Conservation (phyloP, 2,113 vertebrate species). For the Phalacrocorax aristotelis region DNA sequence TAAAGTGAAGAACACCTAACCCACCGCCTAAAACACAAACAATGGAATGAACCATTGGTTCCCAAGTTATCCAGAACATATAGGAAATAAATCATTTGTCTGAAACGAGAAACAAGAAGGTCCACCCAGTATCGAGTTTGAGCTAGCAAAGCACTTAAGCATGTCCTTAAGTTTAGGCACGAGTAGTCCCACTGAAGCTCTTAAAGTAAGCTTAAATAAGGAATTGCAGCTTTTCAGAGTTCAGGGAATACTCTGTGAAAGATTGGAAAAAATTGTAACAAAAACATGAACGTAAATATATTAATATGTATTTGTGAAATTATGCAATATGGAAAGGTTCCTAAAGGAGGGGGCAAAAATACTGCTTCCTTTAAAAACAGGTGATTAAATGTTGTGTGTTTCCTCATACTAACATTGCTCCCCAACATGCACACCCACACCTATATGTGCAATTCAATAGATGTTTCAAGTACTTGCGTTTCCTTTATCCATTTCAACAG, state of each 20-base stretch:
- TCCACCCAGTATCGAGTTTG: background rate
- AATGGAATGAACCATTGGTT: background rate
- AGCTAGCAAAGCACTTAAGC: slow-evolving; percentile 7
- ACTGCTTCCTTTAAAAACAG: background rate
- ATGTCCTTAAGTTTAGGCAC: background rate
- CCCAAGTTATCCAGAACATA: background rate
- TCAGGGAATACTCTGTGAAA: background rate
- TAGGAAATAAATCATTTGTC: background rate
- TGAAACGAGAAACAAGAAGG: slow-evolving; percentile 32
- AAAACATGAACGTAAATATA: background rate
- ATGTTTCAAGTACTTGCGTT: background rate
- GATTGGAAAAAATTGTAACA: background rate
- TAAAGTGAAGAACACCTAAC: background rate
- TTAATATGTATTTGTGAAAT: background rate
- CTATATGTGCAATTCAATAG: background rate
- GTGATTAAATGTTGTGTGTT: background rate
- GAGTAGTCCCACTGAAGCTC: background rate
- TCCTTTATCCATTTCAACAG: background rate
- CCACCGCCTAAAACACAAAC: background rate
- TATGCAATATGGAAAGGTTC: background rate
- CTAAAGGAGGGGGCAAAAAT: background rate
- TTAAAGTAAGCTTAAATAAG: background rate
- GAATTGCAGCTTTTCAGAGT: background rate
- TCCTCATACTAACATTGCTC: background rate
- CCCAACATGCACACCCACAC: background rate